phyloP scores from a whole-genome alignment of 2,888 invertebrate genomes.

The Amiota minor region DNA sequence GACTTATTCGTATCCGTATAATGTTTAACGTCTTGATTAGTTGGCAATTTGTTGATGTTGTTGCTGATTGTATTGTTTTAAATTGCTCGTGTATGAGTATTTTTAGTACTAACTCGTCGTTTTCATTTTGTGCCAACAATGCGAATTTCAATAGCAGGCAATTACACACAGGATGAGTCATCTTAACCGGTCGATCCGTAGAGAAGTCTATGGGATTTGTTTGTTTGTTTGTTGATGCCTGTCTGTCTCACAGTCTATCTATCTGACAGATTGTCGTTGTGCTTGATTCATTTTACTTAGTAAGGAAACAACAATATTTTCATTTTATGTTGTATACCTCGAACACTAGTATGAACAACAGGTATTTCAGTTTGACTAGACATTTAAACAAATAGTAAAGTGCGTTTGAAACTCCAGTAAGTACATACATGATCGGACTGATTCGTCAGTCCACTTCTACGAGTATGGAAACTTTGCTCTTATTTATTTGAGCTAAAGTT shows the following conservation, averaged over 20 bases:
- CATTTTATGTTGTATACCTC: not conserved
- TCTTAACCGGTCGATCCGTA: not conserved
- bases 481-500: too few relatives aligned
- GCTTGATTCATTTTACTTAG: not conserved
- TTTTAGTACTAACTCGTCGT: not conserved
- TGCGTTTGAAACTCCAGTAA: too few relatives aligned
- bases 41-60: not conserved
- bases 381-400: too few relatives aligned
- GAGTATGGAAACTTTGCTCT: too few relatives aligned
- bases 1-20: too few relatives aligned
- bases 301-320: not conserved
- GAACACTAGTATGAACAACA: too few relatives aligned
- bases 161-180: constrained; percentile 9
- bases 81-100: not conserved
- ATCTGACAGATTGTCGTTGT: not conserved
- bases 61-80: not conserved
- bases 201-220: not conserved
- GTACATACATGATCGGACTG: too few relatives aligned
- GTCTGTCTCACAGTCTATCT: not conserved
- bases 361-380: too few relatives aligned
- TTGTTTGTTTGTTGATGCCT: not conserved
- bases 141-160: constrained; percentile 18
- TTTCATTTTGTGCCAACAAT: not conserved
- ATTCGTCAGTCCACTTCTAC: too few relatives aligned
- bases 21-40: constrained; percentile 2